Percentiles rank a stretch among this genome's conserved stretches.
Evolutionary conservation across 2,888 invertebrate genomes (phyloP).

Genomic region (Adelognathus sp.): DNA sequence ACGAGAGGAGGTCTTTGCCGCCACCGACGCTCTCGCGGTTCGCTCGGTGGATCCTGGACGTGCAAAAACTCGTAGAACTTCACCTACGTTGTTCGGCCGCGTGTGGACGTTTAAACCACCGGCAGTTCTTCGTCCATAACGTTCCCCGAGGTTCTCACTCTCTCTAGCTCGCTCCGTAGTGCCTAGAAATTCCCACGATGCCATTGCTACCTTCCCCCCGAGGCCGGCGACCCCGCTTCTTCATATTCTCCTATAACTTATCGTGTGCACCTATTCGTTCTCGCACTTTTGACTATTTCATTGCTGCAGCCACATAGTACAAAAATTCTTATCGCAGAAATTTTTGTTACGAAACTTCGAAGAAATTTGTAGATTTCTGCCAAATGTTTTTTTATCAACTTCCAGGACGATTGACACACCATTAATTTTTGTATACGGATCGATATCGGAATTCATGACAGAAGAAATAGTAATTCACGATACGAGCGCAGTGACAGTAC

Average conservation of each 20-base stretch:
- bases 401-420: too few species aligned
- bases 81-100: constrained; percentile 55
- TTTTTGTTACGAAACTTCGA: neutral
- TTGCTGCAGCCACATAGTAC: neutral
- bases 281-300: neutral
- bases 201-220: constrained; percentile 72
- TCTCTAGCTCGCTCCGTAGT: constrained; percentile 3
- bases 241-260: constrained; percentile 19
- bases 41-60: neutral
- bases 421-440: too few species aligned
- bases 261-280: neutral
- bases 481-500: too few species aligned
- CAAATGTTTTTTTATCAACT: too few species aligned
- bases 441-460: too few species aligned
- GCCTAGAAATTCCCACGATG: constrained; percentile 75
- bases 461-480: too few species aligned
- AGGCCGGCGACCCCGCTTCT: constrained; percentile 66
- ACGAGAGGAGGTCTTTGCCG: neutral
- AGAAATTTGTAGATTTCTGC: neutral
- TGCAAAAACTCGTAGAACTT: constrained; percentile 57
- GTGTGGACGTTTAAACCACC: constrained; percentile 22
- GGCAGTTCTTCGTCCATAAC: constrained; percentile 31
- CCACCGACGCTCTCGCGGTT: neutral
- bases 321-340: neutral
- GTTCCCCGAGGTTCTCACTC: neutral